Evolutionary conservation across 1,140 invertebrate species (phyloP).

Genomic region (Cheumatopsyche charites): DNA sequence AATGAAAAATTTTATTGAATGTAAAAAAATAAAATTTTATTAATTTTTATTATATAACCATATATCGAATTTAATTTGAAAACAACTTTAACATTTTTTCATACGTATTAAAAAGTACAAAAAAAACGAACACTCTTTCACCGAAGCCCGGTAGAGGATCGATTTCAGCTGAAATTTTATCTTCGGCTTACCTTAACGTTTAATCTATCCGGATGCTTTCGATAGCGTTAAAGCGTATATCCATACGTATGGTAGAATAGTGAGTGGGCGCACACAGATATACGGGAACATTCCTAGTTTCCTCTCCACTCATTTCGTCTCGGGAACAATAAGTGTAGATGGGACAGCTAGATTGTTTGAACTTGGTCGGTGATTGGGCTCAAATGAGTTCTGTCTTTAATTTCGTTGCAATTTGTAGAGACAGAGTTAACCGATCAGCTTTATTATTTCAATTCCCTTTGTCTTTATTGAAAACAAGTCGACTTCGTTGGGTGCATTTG

Average conservation of each 20-base stretch:
- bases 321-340: constrained; percentile 25
- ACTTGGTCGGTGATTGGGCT: constrained; percentile 28
- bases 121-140: no score
- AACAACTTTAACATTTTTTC: no score
- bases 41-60: no score
- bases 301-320: constrained; percentile 3
- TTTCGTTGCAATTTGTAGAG: constrained; percentile 33
- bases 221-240: neutral
- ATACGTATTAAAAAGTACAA: no score
- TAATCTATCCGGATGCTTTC: constrained; percentile 18
- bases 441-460: constrained; percentile 27
- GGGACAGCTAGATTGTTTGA: constrained; percentile 28
- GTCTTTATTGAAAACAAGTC: constrained; percentile 8
- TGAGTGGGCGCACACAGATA: no score
- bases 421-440: constrained; percentile 15
- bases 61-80: no score
- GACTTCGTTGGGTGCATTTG: neutral
- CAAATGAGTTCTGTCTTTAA: constrained; percentile 34
- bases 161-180: constrained; percentile 23
- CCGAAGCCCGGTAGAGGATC: neutral
- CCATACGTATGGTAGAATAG: neutral
- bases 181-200: constrained; percentile 12
- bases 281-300: neutral
- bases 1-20: no score
- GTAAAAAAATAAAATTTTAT: no score